phyloP scores from a whole-genome alignment of 2,888 invertebrate species.

The Seira musarum region DNA sequence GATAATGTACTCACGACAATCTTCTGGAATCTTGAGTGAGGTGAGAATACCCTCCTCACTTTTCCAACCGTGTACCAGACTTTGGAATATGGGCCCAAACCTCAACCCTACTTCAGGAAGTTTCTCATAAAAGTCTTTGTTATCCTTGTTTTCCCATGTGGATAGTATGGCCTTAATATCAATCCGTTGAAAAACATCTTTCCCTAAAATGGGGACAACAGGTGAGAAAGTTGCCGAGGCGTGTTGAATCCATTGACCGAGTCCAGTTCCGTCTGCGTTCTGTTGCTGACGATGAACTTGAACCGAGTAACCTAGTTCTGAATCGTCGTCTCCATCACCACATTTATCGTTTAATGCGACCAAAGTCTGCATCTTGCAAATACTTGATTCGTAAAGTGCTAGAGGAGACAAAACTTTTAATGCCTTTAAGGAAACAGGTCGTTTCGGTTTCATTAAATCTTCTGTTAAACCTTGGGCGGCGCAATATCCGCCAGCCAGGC shows the following conservation, averaged over 20 bases:
- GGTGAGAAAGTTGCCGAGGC: slow-evolving; percentile 14
- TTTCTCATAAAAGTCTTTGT: slow-evolving; percentile 29
- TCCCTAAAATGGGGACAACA: not conserved
- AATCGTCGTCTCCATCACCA: not conserved
- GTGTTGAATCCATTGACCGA: not conserved
- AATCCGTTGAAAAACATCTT: not conserved
- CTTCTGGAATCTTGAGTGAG: slow-evolving; percentile 18
- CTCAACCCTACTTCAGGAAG: slow-evolving; percentile 40
- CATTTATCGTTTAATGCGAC: slow-evolving; percentile 26
- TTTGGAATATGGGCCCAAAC: slow-evolving; percentile 31
- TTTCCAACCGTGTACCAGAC: slow-evolving; percentile 27
- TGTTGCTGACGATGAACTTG: not conserved
- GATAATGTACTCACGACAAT: slow-evolving; percentile 18
- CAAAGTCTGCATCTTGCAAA: slow-evolving; percentile 5
- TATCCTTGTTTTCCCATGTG: not conserved
- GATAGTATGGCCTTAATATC: not conserved
- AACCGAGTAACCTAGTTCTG: slow-evolving; percentile 12
- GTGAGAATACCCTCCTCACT: not conserved
- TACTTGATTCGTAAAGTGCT: slow-evolving; percentile 9
- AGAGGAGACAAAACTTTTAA: slow-evolving; percentile 7
- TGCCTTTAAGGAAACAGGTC: slow-evolving; percentile 4
- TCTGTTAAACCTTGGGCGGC: not conserved
- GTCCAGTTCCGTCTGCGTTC: not conserved
- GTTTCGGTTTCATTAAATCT: not conserved
- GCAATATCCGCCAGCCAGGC: not conserved